Conservation (phyloP, 2,888 invertebrate genomes). For the Uropetala carovei region DNA sequence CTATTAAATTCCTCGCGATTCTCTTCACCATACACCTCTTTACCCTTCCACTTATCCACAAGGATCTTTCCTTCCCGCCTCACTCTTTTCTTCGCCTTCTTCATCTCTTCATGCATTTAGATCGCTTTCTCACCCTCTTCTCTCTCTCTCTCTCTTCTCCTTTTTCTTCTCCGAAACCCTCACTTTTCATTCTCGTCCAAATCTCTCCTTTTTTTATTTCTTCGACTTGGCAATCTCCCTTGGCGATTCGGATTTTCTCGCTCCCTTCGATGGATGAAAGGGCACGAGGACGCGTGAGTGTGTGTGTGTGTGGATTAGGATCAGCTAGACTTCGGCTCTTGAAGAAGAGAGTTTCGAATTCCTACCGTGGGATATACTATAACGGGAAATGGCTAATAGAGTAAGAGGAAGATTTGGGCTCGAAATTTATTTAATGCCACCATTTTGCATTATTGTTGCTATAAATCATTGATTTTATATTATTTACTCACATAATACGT, state of each 20-base stretch:
- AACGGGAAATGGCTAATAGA: neutral
- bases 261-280: neutral
- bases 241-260: too few relatives aligned
- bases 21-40: conserved; percentile 5
- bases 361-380: conserved; percentile 36
- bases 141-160: neutral
- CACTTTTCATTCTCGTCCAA: neutral
- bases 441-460: neutral
- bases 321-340: neutral
- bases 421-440: neutral
- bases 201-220: neutral
- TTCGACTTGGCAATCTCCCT: neutral
- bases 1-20: conserved; percentile 59
- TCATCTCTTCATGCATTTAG: neutral
- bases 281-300: neutral
- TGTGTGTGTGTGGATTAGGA: neutral
- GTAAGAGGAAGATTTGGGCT: neutral
- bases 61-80: neutral
- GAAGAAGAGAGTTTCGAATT: conserved; percentile 30
- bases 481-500: too few relatives aligned
- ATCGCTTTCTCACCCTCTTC: neutral
- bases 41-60: neutral
- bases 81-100: neutral
- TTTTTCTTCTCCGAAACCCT: conserved; percentile 26
- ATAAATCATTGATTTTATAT: too few relatives aligned